Percentiles rank a stretch among this genome's conserved stretches.
Conservation (phyloP, 2,888 invertebrate genomes). For the Andrena marginata region DNA sequence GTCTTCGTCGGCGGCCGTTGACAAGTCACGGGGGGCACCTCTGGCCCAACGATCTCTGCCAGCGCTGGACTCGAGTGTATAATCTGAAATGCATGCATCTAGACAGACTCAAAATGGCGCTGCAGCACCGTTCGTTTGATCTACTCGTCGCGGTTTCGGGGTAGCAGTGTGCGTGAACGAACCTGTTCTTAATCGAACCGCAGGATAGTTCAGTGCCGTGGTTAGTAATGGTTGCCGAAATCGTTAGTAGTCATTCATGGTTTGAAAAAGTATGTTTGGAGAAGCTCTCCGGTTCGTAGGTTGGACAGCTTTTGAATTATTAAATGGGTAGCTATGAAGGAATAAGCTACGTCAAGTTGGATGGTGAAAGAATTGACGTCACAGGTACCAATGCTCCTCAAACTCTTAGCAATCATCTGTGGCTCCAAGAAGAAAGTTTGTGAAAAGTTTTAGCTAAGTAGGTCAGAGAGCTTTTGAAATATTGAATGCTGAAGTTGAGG, state of each 20-base stretch:
- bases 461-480: no score
- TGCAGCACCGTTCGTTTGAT: slow-evolving; percentile 55
- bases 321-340: not conserved
- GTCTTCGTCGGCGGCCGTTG: slow-evolving; percentile 3
- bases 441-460: no score
- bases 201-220: not conserved
- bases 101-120: slow-evolving; percentile 71
- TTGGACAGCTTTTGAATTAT: not conserved
- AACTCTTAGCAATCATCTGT: no score
- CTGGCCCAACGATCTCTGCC: slow-evolving; percentile 64
- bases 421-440: no score
- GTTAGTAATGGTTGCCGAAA: not conserved
- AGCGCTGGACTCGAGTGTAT: slow-evolving; percentile 67
- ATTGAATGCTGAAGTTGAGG: no score
- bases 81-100: slow-evolving; percentile 76
- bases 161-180: not conserved
- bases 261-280: not conserved
- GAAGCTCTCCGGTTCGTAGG: not conserved
- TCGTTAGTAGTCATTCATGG: not conserved
- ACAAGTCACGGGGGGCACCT: slow-evolving; percentile 63
- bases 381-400: no score
- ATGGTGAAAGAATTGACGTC: no score
- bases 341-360: not conserved
- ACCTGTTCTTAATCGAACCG: slow-evolving; percentile 10
- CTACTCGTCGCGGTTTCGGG: slow-evolving; percentile 34